Conservation (phyloP, 2,888 invertebrate genomes). For the Xanthostigma xanthostigma region DNA sequence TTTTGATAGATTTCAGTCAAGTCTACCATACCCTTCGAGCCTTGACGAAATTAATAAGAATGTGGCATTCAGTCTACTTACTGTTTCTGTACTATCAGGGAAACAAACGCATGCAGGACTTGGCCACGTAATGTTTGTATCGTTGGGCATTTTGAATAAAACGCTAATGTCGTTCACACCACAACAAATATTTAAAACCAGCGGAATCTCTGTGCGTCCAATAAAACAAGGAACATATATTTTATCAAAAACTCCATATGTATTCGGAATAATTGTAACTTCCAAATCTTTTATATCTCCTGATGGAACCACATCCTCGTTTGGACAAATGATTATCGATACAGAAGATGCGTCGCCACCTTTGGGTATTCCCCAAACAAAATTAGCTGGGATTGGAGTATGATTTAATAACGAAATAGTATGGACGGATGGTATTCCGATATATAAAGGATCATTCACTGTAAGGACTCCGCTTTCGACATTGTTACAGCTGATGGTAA, state of each 20-base stretch:
- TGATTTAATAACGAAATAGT: not conserved
- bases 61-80: too few species aligned
- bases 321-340: not conserved
- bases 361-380: not conserved
- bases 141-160: not conserved
- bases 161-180: not conserved
- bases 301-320: not conserved
- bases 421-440: not conserved
- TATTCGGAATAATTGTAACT: not conserved
- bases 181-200: not conserved
- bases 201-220: not conserved
- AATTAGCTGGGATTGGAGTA: not conserved
- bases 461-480: not conserved
- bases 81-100: too few species aligned
- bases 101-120: too few species aligned
- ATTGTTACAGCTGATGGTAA: not conserved
- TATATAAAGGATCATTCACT: not conserved
- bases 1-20: too few species aligned
- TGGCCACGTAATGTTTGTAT: too few species aligned
- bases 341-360: not conserved
- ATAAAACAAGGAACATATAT: not conserved
- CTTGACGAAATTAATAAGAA: too few species aligned
- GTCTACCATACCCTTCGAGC: too few species aligned
- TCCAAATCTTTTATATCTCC: not conserved
- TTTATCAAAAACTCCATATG: not conserved